These are phyloP conservation scores for Sycon ciliatum DNA, from an alignment of 37 sponge, comb jelly and placozoan genomes.

Conservation along the genomic window DNA sequence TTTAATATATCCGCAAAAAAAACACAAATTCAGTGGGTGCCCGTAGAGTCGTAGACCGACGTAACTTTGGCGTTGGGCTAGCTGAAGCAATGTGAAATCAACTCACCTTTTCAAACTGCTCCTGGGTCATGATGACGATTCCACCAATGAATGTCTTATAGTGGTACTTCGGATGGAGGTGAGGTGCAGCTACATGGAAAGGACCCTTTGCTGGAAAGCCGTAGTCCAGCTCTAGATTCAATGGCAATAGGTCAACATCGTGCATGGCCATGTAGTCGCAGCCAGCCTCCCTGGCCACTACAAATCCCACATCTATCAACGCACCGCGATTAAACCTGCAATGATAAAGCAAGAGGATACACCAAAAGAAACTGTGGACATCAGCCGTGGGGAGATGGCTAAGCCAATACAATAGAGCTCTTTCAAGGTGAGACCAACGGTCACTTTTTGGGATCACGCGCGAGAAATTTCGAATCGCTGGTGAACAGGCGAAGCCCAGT, in stretches of 20 bases:
- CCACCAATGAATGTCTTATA: conserved; percentile 82
- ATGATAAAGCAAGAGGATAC: too few species aligned
- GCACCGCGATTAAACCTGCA: conserved; percentile 74
- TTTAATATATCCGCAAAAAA: neutral
- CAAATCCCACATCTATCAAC: conserved; percentile 71
- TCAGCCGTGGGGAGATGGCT: too few species aligned
- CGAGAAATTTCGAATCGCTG: too few species aligned
- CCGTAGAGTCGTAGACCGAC: too few species aligned
- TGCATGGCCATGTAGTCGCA: conserved; percentile 88
- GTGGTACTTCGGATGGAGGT: conserved; percentile 84
- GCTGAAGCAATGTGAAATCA: too few species aligned
- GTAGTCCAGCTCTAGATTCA: conserved; percentile 63
- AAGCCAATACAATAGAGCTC: too few species aligned
- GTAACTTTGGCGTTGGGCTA: too few species aligned
- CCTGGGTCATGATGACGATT: conserved; percentile 51
- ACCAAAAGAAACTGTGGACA: too few species aligned
- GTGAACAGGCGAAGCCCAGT: too few species aligned
- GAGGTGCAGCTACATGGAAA: conserved; percentile 71
- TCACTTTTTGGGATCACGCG: too few species aligned
- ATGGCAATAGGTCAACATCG: conserved; percentile 85
- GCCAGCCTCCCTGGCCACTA: conserved; percentile 28
- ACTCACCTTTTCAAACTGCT: conserved; percentile 68
- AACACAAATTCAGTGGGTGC: too few species aligned
- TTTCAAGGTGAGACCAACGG: too few species aligned
- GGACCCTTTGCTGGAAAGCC: conserved; percentile 65